Base-by-base conservation (phyloP, 2,797 vertebrate species). In the Fratercula arctica region DNA sequence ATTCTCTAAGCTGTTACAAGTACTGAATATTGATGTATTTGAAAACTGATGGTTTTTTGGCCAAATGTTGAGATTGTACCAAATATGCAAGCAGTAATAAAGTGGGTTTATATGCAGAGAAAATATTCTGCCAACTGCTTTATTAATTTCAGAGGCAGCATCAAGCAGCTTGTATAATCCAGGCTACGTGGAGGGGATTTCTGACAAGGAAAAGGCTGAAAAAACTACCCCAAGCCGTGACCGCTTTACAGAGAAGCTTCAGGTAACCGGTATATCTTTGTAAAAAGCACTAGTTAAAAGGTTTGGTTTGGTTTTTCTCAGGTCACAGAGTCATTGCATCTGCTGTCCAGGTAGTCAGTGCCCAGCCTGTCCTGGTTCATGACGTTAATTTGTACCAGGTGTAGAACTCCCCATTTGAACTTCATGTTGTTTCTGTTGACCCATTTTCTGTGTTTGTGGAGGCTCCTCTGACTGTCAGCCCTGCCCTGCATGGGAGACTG, bases 131-230 rank as follows among this genome's bases (percentile, higher is more conserved):
- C 66, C 23, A 74, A 79, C 63, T 76, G 28, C 35, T 90, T 91
- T 89, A 33, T 96, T 97, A 61, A 97, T 98, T 98, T 97, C 96
- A 98, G 97, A 98, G 98, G 94, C 97, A 95, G 35, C 97, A 98
- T 97, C 97, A 95, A 89, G 99, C 99, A 45, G 99, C 99, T 24
- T 98, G 98, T 88, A 88, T 98, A 95, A 99, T 99, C 97, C 99
- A 99, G 97, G 99, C 99, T 63, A 96, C 82, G 0, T 99, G 99
- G 99, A 98, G 98, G 83, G 99, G 99, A 79, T 98, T 98, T 96
- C 98, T 96, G 95, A 99, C 98, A 48, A 98, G 99, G 85, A 98
- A 97, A 83, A 98, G 99, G 95, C 94, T 99, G 87, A 99, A 98
- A 98, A 99, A 97, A 85, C 98, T 99, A n/a, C 98, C 97, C 35